Evolutionary conservation across 1,140 invertebrate species (phyloP), one percentile per base, ranked within the genome.

Genomic region (Arctopsyche grandis): DNA sequence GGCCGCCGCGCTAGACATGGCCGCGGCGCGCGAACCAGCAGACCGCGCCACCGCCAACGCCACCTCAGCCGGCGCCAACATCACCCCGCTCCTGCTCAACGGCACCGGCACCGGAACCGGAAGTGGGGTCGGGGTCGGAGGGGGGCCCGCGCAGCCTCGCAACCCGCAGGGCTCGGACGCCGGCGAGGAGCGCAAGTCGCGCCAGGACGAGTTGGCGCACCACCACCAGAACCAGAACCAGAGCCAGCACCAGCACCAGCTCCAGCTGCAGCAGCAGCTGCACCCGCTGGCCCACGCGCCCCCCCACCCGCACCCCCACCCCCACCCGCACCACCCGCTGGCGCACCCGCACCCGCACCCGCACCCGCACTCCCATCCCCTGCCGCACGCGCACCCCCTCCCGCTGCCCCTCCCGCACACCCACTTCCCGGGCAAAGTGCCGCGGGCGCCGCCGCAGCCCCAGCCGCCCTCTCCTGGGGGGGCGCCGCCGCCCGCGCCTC

Each of bases 111-210:
- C 14, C 14, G 22, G 63, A 44, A 29, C 19, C 52, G 71, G 46
- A 48, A 24, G n/a, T n/a, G n/a, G n/a, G n/a, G n/a, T n/a, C n/a
- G n/a, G n/a, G n/a, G n/a, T n/a, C n/a, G n/a, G n/a, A n/a, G n/a
- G n/a, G n/a, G n/a, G 89, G 87, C 86, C 88, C 84, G 90, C 90
- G 83, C 89, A 90, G 87, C 89, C 88, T 86, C 85, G n/a, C n/a
- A n/a, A 87, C 83, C 90, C 91, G 88, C 91, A 91, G 88, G n/a
- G n/a, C n/a, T n/a, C 89, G 90, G 85, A 86, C 85, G 86, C 85
- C 86, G 86, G 86, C 85, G 87, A 80, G 87, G 87, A 86, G 87
- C 86, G 86, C 80, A 85, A 85, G 83, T 88, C 87, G 83, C 84
- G 86, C 69, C 16, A 48, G 29, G 29, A 1, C 29, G 1, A 7